Percentiles rank a stretch among this genome's conserved stretches.
phyloP scores from a whole-genome alignment of 2,797 vertebrate genomes.

The Poecilia gillii region DNA sequence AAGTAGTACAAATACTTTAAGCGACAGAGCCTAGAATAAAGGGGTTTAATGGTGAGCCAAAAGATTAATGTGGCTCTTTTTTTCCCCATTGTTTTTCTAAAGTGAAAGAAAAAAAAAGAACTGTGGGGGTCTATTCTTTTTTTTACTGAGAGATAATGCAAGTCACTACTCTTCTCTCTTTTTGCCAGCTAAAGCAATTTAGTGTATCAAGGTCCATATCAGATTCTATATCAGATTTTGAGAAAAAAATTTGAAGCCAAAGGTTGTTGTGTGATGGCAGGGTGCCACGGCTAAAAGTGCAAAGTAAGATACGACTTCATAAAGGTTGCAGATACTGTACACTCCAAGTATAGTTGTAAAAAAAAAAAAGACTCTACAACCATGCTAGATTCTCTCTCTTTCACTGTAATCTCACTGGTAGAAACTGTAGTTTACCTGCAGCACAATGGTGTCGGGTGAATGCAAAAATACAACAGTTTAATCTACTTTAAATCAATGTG shows the following conservation, averaged over 20 bases:
- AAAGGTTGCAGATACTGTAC: slow-evolving; percentile 6
- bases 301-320: slow-evolving; percentile 38
- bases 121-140: neutral
- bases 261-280: slow-evolving; percentile 27
- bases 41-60: slow-evolving; percentile 31
- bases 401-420: slow-evolving; percentile 28
- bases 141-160: slow-evolving; percentile 17
- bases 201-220: slow-evolving; percentile 28
- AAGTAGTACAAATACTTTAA: slow-evolving; percentile 15
- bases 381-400: slow-evolving; percentile 19
- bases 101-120: neutral
- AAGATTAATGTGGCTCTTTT: slow-evolving; percentile 22
- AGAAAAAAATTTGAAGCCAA: slow-evolving; percentile 35
- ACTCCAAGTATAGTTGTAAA: slow-evolving; percentile 20
- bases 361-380: slow-evolving; percentile 9
- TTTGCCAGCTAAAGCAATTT: slow-evolving; percentile 41
- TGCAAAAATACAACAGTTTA: neutral
- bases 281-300: slow-evolving; percentile 11
- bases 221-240: slow-evolving; percentile 50
- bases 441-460: slow-evolving; percentile 4
- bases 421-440: slow-evolving; percentile 7
- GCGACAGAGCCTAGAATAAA: slow-evolving; percentile 26
- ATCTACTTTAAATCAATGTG: neutral
- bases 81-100: neutral
- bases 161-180: slow-evolving; percentile 24